phyloP scores from a whole-genome alignment of 2,113 vertebrate species.

The Macrotis lagotis region DNA sequence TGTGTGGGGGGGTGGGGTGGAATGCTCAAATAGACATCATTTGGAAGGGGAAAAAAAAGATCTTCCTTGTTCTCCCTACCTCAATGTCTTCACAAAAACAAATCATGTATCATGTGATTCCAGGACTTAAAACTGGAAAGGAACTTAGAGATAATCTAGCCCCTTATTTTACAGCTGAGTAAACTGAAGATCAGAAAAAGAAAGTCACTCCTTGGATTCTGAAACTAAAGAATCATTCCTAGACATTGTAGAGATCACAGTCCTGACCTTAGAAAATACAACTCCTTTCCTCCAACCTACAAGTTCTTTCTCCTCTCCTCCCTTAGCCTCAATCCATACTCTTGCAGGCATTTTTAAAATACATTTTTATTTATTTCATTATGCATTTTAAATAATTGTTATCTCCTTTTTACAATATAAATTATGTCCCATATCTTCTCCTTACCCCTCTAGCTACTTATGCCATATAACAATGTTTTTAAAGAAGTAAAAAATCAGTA shows the following conservation, averaged over 20 bases:
- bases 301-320: not conserved
- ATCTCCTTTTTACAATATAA: too few species aligned
- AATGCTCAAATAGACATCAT: not conserved
- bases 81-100: not conserved
- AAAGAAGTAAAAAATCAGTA: too few species aligned
- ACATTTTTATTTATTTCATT: too few species aligned
- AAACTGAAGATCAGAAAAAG: not conserved
- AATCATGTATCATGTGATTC: not conserved
- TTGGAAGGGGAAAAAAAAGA: not conserved
- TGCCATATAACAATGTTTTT: too few species aligned
- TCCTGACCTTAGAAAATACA: not conserved
- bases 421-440: too few species aligned
- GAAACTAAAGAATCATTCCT: not conserved
- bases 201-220: not conserved
- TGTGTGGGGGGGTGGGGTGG: too few species aligned
- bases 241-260: not conserved
- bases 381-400: too few species aligned
- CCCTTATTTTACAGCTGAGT: not conserved
- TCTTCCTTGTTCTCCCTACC: not conserved
- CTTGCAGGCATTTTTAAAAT: not conserved
- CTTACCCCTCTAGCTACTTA: too few species aligned
- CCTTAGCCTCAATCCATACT: not conserved
- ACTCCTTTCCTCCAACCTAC: not conserved
- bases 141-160: not conserved
- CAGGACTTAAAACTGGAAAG: not conserved